Conservation (phyloP, 2,888 invertebrate genomes). For the Oscheius sp. region DNA sequence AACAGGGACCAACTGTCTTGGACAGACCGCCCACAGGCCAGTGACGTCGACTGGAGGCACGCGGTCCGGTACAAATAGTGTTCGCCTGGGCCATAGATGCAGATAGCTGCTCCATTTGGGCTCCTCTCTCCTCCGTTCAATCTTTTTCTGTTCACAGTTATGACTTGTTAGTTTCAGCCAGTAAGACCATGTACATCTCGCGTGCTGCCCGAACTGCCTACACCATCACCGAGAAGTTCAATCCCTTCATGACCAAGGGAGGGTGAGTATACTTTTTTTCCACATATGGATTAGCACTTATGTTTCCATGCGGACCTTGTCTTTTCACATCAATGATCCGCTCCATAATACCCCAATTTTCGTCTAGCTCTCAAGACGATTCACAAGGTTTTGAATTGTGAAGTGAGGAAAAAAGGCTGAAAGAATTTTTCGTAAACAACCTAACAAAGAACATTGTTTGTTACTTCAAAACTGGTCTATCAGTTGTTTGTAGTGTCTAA, state of each 20-base stretch:
- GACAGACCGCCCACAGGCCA: slow-evolving; percentile 16
- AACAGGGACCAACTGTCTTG: slow-evolving; percentile 21
- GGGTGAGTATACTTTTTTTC: not conserved
- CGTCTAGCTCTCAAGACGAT: too few relatives aligned
- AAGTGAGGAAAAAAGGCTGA: not conserved
- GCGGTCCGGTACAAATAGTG: slow-evolving; percentile 23
- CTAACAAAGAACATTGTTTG: not conserved
- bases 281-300: too few relatives aligned
- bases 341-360: too few relatives aligned
- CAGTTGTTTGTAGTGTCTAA: too few relatives aligned
- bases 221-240: slow-evolving; percentile 30
- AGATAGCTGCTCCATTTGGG: not conserved
- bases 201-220: slow-evolving; percentile 21
- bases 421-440: not conserved
- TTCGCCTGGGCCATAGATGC: too few relatives aligned
- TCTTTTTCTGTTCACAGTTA: not conserved
- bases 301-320: too few relatives aligned
- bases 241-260: slow-evolving; percentile 36
- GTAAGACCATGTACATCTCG: slow-evolving; percentile 6
- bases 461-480: not conserved
- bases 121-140: not conserved
- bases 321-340: too few relatives aligned
- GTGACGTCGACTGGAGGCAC: slow-evolving; percentile 8
- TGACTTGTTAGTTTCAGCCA: not conserved
- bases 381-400: too few relatives aligned